A percentile compares a stretch with the other conserved stretches of the same genome.
phyloP scores from a whole-genome alignment of 2,113 vertebrate genomes.

The Rhea americana region DNA sequence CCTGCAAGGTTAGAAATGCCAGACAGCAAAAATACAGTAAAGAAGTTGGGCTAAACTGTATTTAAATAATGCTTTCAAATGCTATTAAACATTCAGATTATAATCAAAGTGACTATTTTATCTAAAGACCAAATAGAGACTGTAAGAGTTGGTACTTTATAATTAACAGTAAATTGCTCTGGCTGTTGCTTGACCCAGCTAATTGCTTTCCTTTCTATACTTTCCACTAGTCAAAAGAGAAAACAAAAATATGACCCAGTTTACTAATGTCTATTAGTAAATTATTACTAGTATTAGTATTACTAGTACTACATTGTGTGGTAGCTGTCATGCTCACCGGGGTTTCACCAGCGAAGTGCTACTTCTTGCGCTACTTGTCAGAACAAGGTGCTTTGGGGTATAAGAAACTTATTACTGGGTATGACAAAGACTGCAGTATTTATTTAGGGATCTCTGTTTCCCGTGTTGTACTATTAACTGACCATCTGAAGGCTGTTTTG shows the following conservation, averaged over 20 bases:
- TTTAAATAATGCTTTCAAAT: slow-evolving; percentile 30
- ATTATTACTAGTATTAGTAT: too few species aligned
- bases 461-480: background rate
- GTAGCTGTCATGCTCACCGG: background rate
- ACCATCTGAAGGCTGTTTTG: background rate
- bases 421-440: background rate
- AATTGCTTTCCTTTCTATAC: background rate
- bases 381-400: background rate
- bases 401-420: background rate
- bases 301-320: background rate
- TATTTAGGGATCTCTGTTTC: background rate
- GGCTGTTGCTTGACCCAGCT: background rate
- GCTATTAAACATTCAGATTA: background rate
- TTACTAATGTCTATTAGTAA: background rate
- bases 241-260: background rate
- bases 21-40: background rate
- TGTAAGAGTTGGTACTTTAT: background rate
- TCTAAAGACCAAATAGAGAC: background rate
- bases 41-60: background rate
- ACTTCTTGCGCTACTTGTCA: background rate
- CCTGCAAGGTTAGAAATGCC: background rate
- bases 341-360: background rate
- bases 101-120: background rate
- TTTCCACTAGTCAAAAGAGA: background rate
- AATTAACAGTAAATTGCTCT: slow-evolving; percentile 10